Evolutionary conservation across 2,888 invertebrate genomes (phyloP).

Genomic region (Harpagoxenus sublaevis): DNA sequence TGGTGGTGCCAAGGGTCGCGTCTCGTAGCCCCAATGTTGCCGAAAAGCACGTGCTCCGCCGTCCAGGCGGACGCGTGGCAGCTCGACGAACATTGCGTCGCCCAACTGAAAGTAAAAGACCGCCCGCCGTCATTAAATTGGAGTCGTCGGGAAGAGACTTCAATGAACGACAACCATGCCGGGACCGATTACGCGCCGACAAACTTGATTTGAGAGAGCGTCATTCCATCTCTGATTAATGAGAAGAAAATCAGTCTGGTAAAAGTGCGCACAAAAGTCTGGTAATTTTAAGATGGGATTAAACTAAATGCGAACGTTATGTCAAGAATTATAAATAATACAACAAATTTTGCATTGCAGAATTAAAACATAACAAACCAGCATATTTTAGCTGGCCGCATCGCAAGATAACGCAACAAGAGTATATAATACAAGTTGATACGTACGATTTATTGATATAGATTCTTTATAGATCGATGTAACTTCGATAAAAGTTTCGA

Average conservation of each 20-base stretch:
- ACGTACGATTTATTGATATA: background rate
- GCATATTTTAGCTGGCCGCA: background rate
- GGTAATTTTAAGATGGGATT: background rate
- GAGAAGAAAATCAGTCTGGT: background rate
- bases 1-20: slow-evolving; percentile 89
- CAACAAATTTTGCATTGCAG: background rate
- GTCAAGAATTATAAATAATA: background rate
- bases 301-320: background rate
- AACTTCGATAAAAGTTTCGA: background rate
- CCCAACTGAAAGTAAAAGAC: slow-evolving; percentile 85
- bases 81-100: slow-evolving; percentile 88
- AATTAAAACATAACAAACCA: background rate
- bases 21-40: slow-evolving; percentile 89
- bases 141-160: slow-evolving; percentile 3
- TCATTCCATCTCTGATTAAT: slow-evolving; percentile 19
- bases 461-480: background rate
- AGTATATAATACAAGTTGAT: background rate
- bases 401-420: background rate
- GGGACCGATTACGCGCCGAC: slow-evolving; percentile 8
- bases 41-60: slow-evolving; percentile 89
- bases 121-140: slow-evolving; percentile 42
- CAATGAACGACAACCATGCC: slow-evolving; percentile 26
- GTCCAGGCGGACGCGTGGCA: slow-evolving; percentile 91
- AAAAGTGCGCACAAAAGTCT: background rate
- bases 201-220: slow-evolving; percentile 22